These are phyloP conservation scores for human DNA, from an alignment of 2,113 vertebrate species.

Conservation along the genomic window DNA sequence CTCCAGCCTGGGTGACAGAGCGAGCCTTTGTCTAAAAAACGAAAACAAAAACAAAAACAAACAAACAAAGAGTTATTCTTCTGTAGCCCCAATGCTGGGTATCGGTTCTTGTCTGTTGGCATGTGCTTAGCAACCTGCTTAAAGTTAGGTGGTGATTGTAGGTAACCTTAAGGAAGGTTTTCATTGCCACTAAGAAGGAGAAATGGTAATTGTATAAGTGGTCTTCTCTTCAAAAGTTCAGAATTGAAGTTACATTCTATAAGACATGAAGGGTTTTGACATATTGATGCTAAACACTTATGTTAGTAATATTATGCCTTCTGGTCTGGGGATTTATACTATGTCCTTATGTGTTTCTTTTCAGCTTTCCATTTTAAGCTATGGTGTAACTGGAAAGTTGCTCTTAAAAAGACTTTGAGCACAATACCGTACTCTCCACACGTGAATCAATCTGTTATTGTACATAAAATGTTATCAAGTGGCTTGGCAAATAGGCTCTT, in stretches of 20 bases:
- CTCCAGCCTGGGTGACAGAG: too few species aligned
- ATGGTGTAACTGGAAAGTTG: neutral
- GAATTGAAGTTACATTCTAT: neutral
- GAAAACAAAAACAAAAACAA: too few species aligned
- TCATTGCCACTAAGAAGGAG: neutral
- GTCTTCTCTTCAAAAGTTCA: neutral
- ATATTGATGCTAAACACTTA: neutral
- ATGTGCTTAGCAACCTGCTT: conserved; percentile 13
- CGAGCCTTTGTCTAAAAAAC: too few species aligned
- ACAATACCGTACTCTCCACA: neutral
- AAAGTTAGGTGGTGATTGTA: neutral
- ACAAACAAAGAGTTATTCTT: neutral
- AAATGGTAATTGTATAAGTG: neutral
- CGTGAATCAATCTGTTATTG: neutral
- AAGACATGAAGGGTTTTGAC: neutral
- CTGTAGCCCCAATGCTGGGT: neutral
- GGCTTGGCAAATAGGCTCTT: neutral
- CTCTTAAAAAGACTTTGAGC: neutral
- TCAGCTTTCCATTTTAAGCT: neutral
- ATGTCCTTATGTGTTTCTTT: neutral
- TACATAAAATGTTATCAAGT: neutral
- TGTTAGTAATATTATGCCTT: neutral
- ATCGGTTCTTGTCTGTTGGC: conserved; percentile 36
- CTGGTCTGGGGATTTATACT: neutral
- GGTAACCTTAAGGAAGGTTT: conserved; percentile 3